These are phyloP conservation scores for Diachasma alloeum DNA, from an alignment of 1,140 invertebrate species.

Conservation along the genomic window DNA sequence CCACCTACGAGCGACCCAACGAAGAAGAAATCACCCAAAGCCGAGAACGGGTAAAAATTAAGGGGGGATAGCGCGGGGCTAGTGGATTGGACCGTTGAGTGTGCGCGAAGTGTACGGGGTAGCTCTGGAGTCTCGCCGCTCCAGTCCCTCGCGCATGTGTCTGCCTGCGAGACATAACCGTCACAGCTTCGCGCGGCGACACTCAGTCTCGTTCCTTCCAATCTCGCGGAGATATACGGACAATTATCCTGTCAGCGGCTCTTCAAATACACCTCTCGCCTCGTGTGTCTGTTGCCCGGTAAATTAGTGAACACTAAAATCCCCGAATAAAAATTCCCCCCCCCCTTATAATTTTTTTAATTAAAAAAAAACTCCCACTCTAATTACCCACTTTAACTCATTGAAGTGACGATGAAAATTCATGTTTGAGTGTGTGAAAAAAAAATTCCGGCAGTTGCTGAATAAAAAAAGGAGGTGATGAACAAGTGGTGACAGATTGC, in stretches of 20 bases:
- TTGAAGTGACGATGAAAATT: not conserved
- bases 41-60: not conserved
- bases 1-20: not conserved
- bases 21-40: not conserved
- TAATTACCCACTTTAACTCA: too few relatives aligned
- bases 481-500: not conserved
- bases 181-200: slow-evolving; percentile 52
- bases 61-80: not conserved
- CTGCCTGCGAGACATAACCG: slow-evolving; percentile 28
- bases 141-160: slow-evolving; percentile 31
- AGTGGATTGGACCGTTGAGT: slow-evolving; percentile 12
- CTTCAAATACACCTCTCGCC: slow-evolving; percentile 21
- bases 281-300: too few relatives aligned
- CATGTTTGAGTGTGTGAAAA: not conserved
- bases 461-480: not conserved
- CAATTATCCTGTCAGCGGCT: slow-evolving; percentile 55
- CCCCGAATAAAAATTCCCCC: too few relatives aligned
- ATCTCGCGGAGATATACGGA: slow-evolving; percentile 55
- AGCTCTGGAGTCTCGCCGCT: not conserved
- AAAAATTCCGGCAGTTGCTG: not conserved
- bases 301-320: too few relatives aligned
- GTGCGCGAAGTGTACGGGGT: not conserved
- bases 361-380: too few relatives aligned
- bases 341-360: too few relatives aligned
- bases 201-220: slow-evolving; percentile 58